Evolutionary conservation across 2,113 vertebrate genomes (phyloP).

Genomic region (Rhynchopsitta pachyrhyncha): DNA sequence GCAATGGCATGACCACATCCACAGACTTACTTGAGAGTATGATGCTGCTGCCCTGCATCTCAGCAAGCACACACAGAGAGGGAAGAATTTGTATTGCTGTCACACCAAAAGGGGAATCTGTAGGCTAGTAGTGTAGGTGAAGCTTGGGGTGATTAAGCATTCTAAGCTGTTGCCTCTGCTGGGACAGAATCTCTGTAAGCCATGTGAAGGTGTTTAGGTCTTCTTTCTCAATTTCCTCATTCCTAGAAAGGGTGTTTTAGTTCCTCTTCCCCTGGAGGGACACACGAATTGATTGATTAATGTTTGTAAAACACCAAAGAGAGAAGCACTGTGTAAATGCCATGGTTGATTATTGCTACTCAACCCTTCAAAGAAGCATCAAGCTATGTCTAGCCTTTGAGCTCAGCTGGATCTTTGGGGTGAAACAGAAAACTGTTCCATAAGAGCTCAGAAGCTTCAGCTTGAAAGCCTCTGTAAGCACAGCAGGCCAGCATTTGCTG

Average conservation of each 20-base stretch:
- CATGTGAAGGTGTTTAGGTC: not conserved
- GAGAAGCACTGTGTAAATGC: not conserved
- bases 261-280: not conserved
- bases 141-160: fast-evolving
- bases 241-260: not conserved
- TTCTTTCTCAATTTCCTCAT: not conserved
- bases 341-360: not conserved
- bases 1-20: slow-evolving; percentile 18
- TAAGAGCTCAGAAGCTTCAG: not conserved
- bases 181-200: not conserved
- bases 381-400: not conserved
- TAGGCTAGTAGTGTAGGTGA: not conserved
- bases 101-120: not conserved
- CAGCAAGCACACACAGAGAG: not conserved
- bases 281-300: not conserved
- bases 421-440: not conserved
- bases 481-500: not conserved
- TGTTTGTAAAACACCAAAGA: not conserved
- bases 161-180: not conserved
- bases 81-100: not conserved
- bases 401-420: not conserved
- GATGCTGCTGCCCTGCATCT: not conserved
- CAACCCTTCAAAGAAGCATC: not conserved
- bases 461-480: not conserved
- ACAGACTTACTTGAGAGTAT: not conserved